These are phyloP conservation scores for Lepidostoma basale DNA, from an alignment of 1,140 invertebrate species.

Conservation along the genomic window DNA sequence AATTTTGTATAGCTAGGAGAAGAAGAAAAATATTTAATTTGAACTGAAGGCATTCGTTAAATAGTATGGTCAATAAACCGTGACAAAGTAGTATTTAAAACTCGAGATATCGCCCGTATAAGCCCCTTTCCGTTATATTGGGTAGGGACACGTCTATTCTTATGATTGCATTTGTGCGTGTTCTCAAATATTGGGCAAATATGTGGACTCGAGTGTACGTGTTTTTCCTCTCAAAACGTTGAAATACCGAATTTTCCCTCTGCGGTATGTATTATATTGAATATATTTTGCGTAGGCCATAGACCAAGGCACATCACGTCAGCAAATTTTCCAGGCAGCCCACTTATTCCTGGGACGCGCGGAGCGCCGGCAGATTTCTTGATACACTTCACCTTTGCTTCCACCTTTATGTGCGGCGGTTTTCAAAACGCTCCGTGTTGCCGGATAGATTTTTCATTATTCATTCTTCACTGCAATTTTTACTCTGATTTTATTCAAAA, in stretches of 20 bases:
- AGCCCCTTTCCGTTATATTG: neutral
- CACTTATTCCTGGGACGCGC: constrained; percentile 2
- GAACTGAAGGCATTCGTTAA: neutral
- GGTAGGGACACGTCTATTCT: neutral
- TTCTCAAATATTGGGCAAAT: constrained; percentile 12
- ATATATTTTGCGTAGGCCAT: constrained; percentile 6
- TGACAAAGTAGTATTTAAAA: neutral
- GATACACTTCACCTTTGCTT: constrained; percentile 12
- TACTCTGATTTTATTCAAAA: too few relatives aligned
- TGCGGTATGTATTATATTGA: neutral
- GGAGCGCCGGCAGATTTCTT: constrained; percentile 1
- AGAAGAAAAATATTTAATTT: neutral
- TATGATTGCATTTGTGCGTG: constrained; percentile 20
- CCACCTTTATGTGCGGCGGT: neutral
- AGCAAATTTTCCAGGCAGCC: constrained; percentile 11
- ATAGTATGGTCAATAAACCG: constrained; percentile 7
- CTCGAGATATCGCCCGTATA: neutral
- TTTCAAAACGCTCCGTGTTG: neutral
- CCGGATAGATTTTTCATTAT: too few relatives aligned
- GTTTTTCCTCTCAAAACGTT: neutral
- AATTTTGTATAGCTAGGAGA: neutral
- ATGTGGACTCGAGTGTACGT: constrained; percentile 15
- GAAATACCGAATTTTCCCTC: neutral
- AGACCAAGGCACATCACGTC: neutral
- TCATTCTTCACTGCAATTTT: too few relatives aligned